These are phyloP conservation scores for Drosophila acutilabella DNA, from an alignment of 2,888 invertebrate species.

Conservation along the genomic window DNA sequence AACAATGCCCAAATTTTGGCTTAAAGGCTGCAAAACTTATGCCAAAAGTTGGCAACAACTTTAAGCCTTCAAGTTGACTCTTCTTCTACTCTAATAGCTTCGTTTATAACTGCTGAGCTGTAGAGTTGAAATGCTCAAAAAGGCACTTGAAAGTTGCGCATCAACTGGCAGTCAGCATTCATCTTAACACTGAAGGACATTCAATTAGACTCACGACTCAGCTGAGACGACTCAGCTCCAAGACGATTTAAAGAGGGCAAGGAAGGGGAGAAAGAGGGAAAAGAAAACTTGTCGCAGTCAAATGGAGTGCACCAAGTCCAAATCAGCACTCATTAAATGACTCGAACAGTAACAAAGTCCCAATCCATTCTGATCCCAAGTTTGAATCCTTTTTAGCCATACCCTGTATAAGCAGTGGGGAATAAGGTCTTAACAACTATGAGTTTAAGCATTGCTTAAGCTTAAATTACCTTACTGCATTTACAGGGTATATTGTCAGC, in stretches of 20 bases:
- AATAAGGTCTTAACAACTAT: not conserved
- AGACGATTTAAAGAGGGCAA: not conserved
- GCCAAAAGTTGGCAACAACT: constrained; percentile 19
- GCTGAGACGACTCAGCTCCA: constrained; percentile 1
- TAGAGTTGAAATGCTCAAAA: constrained; percentile 23
- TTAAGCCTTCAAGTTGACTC: constrained; percentile 7
- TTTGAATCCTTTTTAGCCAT: constrained; percentile 7
- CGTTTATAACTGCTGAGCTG: constrained; percentile 18
- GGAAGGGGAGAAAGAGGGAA: not conserved
- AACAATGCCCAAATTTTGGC: not conserved
- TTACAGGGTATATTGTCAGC: constrained; percentile 10
- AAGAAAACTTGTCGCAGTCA: constrained; percentile 12
- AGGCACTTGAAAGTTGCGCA: constrained; percentile 22
- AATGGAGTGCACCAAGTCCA: constrained; percentile 41
- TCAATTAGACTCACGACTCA: constrained; percentile 23
- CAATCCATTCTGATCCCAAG: constrained; percentile 5
- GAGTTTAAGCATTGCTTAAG: too few relatives aligned
- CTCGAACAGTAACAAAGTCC: constrained; percentile 10
- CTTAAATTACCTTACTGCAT: too few relatives aligned
- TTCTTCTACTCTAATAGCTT: constrained; percentile 10
- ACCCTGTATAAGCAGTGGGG: constrained; percentile 5
- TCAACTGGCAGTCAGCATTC: constrained; percentile 12
- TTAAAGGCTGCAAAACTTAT: constrained; percentile 15
- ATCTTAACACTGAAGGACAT: constrained; percentile 23
- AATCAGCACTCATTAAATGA: constrained; percentile 53